Percentiles rank a stretch among this genome's conserved stretches.
Conservation (phyloP, 2,888 invertebrate genomes). For the Drosophila paramelanica region DNA sequence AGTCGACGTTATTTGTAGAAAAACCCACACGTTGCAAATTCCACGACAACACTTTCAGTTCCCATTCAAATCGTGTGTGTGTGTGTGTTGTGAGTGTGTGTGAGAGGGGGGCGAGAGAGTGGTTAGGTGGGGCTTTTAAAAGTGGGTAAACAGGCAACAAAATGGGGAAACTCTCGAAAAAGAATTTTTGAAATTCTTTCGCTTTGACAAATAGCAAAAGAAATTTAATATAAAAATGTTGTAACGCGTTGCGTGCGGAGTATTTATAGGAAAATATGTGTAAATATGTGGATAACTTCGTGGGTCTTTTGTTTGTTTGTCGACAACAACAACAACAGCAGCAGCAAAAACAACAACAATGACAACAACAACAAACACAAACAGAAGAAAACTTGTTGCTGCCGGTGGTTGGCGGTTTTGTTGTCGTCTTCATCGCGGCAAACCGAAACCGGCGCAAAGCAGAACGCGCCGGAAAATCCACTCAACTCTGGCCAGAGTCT, state of each 20-base stretch:
- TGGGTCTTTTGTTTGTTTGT: constrained; percentile 50
- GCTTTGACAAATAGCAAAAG: constrained; percentile 52
- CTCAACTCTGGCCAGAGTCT: constrained; percentile 25
- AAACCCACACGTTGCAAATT: constrained; percentile 30
- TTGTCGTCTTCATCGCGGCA: constrained; percentile 40
- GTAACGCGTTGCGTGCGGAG: constrained; percentile 49
- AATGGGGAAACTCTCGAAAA: constrained; percentile 31
- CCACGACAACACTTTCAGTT: constrained; percentile 52
- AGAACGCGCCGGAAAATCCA: constrained; percentile 74
- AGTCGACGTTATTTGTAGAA: constrained; percentile 15
- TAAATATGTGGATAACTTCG: constrained; percentile 37
- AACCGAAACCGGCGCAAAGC: constrained; percentile 63
- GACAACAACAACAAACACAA: constrained; percentile 17
- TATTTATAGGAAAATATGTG: constrained; percentile 48
- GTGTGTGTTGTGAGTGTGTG: too few species aligned
- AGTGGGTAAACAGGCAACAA: constrained; percentile 8
- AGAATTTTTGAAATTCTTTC: constrained; percentile 54
- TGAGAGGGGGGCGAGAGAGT: neutral
- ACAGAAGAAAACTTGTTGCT: constrained; percentile 68
- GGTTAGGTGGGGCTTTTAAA: constrained; percentile 8
- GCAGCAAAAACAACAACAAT: constrained; percentile 17
- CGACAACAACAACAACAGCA: constrained; percentile 19
- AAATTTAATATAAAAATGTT: constrained; percentile 65
- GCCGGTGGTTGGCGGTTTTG: constrained; percentile 47
- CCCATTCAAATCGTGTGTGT: neutral